Base-by-base conservation (phyloP, 2,113 vertebrate genomes). In the Hipposideros armiger region DNA sequence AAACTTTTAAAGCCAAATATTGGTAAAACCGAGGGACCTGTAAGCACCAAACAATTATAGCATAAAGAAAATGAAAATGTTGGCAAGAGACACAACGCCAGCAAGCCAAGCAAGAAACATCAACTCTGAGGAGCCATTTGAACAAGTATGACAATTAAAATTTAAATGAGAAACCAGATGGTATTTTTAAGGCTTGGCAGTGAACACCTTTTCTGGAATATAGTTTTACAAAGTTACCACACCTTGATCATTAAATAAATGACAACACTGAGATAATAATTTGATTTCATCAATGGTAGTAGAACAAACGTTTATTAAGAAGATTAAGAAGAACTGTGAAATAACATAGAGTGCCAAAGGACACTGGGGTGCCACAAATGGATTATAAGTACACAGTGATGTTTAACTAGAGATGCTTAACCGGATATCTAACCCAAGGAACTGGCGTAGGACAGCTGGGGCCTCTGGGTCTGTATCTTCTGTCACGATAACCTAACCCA, bases 41-140 rank as follows among this genome's bases (percentile, higher is more conserved):
- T 54, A 70, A 87, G 66, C 20, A 93, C n/a, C 60, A 91, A 96
- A 80, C 26, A 91, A 87, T 87, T 95, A 83, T 4, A 95, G 42
- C 80, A 77, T 50, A 95, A 97, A 96, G 66, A 97, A 97, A 80
- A 70, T 87, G 56, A 87, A 95, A 97, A 24, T 92, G 52, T 64
- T 97, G 47, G 87, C 4, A 90, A 95, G 52, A 82, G 26, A 94
- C 32, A 74, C 60, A 56, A 76, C 2, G 0, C 64, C 60, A 94
- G 92, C 86, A 89, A 92, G 91, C 36, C 54, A 96, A 97, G 96
- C 20, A 50, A 96, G 80, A 98, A 97, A 96, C 28, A 95, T 93
- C 15, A 89, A 94, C 56, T 47, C 54, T 94, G 74, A 77, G 45
- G 86, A 96, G 60, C 30, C 77, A 32, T 54, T 87, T 91, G 36